Base-by-base conservation (phyloP, 2,797 vertebrate genomes). In the Antennarius maculatus region DNA sequence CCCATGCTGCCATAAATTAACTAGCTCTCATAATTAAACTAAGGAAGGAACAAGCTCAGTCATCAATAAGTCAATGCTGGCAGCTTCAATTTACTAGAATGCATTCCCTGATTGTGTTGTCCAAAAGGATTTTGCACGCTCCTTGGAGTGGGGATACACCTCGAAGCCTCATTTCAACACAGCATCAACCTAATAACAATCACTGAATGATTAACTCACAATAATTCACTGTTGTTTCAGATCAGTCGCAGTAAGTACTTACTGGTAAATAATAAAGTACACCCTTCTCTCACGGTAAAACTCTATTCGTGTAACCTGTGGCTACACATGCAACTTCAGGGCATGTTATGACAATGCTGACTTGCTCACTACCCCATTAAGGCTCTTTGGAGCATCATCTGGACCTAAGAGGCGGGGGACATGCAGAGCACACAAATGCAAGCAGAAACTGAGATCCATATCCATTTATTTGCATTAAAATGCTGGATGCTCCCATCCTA, bases 1-100 rank as follows among this genome's bases (percentile, higher is more conserved):
- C 83, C 79, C 77, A 66, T 62, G 81, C 82, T 62, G 71, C 74
- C 49, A 84, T 83, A 70, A 92, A 87, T 92, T 91, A 92, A 88
- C 81, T 57, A 90, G 79, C 77, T 70, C 87, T 89, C 76, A 69
- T 91, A 92, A 93, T 93, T 92, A 92, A 92, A 91, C 79, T 70
- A 61, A 50, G 61, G 84, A 80, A 63, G 71, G 85, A 92, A 93
- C 88, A 92, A 90, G 85, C 87, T 81, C 29, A 2, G 71, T 53
- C 66, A 88, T 92, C 85, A 92, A 92, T 92, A 89, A 92, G 86
- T 91, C 83, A 92, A 91, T 69, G 16, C 48, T 54, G 74, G 80
- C 85, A 77, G 77, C 82, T 87, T 70, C 69, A 54, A 77, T 86
- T 86, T 65, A 82, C 73, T 16, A 34, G 54, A 51, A 56, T 17